Conservation (phyloP, 2,797 vertebrate genomes). For the Xyrichtys novacula region DNA sequence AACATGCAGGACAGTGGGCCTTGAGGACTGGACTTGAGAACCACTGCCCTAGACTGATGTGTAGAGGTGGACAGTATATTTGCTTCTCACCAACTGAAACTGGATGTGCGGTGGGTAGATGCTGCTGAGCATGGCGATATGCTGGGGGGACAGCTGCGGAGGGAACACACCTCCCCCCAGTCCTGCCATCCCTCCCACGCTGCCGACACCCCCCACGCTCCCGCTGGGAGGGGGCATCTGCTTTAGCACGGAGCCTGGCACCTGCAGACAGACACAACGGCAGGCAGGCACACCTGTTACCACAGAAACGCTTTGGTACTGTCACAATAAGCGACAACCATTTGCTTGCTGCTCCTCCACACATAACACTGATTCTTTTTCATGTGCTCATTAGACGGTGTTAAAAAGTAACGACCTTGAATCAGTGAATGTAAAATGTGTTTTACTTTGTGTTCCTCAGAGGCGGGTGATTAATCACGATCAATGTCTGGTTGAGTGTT, state of each 20-base stretch:
- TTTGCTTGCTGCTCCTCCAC: slow-evolving; percentile 17
- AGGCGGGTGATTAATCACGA: not conserved
- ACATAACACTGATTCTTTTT: slow-evolving; percentile 28
- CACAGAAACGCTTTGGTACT: slow-evolving; percentile 47
- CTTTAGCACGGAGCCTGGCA: slow-evolving; percentile 97
- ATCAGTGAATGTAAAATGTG: slow-evolving; percentile 18
- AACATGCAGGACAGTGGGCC: too few relatives aligned
- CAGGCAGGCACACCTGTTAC: slow-evolving; percentile 62
- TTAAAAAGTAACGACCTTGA: slow-evolving; percentile 25
- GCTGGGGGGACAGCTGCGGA: slow-evolving; percentile 97
- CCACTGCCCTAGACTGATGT: too few relatives aligned
- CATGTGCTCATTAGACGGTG: slow-evolving; percentile 35
- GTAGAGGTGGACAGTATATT: slow-evolving; percentile 1
- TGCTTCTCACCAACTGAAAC: slow-evolving; percentile 94
- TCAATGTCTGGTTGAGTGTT: slow-evolving; percentile 24
- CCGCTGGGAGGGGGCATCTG: slow-evolving; percentile 96
- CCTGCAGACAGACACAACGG: slow-evolving; percentile 80
- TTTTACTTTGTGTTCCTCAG: slow-evolving; percentile 27
- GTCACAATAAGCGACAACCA: slow-evolving; percentile 51
- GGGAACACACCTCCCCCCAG: slow-evolving; percentile 86
- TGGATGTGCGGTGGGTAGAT: slow-evolving; percentile 97
- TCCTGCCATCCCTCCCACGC: slow-evolving; percentile 82
- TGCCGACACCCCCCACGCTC: slow-evolving; percentile 87
- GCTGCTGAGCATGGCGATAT: slow-evolving; percentile 99
- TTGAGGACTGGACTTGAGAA: too few relatives aligned